Percentiles rank a stretch among this genome's conserved stretches.
These are phyloP conservation scores for Goniozus legneri DNA, from an alignment of 1,140 invertebrate species.

Conservation along the genomic window DNA sequence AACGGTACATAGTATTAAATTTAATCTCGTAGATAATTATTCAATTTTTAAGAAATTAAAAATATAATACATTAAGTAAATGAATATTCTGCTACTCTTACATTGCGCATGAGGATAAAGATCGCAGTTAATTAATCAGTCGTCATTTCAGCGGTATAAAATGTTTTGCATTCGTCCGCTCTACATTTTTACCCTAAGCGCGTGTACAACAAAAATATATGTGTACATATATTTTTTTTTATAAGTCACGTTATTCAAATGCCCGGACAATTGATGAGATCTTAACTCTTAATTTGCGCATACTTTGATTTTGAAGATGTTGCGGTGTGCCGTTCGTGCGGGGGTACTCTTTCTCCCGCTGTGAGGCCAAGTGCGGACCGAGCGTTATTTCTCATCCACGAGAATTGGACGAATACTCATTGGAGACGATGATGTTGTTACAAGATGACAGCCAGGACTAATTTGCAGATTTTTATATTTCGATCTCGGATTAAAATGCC, in stretches of 20 bases:
- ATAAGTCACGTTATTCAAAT: too few relatives aligned
- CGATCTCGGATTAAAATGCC: constrained; percentile 17
- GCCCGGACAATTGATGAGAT: constrained; percentile 38
- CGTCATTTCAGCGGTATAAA: too few relatives aligned
- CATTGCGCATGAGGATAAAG: not conserved
- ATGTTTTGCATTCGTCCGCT: too few relatives aligned
- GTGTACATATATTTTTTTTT: too few relatives aligned
- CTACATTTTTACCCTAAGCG: constrained; percentile 33
- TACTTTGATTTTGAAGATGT: constrained; percentile 44
- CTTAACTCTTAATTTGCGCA: constrained; percentile 42
- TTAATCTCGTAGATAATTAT: not conserved
- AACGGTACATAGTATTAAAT: constrained; percentile 37
- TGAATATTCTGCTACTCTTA: not conserved
- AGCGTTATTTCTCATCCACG: constrained; percentile 25
- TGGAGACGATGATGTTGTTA: constrained; percentile 26
- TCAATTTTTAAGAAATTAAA: not conserved
- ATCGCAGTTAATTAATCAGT: too few relatives aligned
- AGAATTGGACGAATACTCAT: constrained; percentile 26
- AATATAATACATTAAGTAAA: not conserved
- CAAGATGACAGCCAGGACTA: constrained; percentile 20
- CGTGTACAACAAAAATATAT: too few relatives aligned
- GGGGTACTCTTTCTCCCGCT: constrained; percentile 31
- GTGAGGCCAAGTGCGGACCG: constrained; percentile 29
- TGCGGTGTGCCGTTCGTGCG: constrained; percentile 36
- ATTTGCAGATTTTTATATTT: constrained; percentile 24